phyloP scores from a whole-genome alignment of 2,888 invertebrate genomes.

The Mantis religiosa region DNA sequence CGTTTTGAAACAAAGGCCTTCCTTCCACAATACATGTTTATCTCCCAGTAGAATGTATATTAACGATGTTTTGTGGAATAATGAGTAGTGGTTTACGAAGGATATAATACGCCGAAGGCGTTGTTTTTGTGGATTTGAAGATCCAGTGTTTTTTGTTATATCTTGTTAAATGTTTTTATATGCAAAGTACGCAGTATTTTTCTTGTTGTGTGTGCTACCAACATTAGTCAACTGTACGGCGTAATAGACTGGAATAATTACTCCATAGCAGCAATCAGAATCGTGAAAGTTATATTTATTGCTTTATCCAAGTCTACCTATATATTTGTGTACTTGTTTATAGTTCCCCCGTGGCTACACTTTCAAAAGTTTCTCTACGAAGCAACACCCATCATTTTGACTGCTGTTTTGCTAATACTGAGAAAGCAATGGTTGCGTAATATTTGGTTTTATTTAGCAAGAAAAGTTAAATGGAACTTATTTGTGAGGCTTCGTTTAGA shows the following conservation, averaged over 20 bases:
- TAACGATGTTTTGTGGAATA: no score
- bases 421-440: no score
- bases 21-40: no score
- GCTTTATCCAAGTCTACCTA: background rate
- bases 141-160: background rate
- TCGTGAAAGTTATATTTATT: background rate
- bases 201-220: background rate
- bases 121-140: background rate
- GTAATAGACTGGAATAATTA: background rate
- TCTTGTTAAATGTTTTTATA: background rate
- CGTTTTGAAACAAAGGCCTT: no score
- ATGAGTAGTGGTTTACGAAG: no score
- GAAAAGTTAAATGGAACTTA: no score
- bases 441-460: no score
- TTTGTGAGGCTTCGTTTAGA: no score
- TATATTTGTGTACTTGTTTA: background rate
- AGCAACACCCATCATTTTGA: background rate
- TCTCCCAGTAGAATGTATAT: no score
- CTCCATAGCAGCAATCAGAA: background rate
- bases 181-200: background rate
- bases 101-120: background rate
- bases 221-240: background rate
- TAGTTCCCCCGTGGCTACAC: background rate
- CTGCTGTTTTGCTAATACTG: no score
- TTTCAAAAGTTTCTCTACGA: background rate